Percentiles rank a stretch among this genome's conserved stretches.
Conservation (phyloP, 2,113 vertebrate species). For the Microtus oregoni region DNA sequence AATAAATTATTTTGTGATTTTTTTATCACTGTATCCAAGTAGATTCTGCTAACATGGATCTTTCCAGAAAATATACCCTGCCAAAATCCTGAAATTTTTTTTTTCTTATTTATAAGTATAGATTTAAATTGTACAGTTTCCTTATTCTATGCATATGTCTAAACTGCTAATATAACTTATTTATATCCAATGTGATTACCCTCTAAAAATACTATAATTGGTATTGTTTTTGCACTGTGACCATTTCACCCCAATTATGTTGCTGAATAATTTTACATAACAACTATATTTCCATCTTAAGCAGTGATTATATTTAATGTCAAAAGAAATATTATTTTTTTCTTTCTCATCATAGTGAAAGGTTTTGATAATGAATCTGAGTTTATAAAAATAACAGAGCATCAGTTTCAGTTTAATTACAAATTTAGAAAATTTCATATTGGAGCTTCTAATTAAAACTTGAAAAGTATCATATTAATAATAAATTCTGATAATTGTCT, state of each 20-base stretch:
- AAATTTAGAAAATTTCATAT: constrained; percentile 18
- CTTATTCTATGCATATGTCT: not conserved
- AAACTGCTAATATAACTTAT: not conserved
- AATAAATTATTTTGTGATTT: not conserved
- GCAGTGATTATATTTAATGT: constrained; percentile 29
- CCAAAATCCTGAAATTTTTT: not conserved
- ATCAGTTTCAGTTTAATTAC: constrained; percentile 55
- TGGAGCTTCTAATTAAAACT: constrained; percentile 24
- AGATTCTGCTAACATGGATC: not conserved
- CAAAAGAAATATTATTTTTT: constrained; percentile 47
- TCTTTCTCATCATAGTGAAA: not conserved
- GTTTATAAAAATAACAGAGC: not conserved
- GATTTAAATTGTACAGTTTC: constrained; percentile 9
- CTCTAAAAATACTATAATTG: not conserved
- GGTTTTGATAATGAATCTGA: not conserved
- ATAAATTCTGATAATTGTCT: not conserved
- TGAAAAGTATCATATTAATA: constrained; percentile 30
- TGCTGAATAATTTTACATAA: constrained; percentile 50
- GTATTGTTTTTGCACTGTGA: constrained; percentile 17
- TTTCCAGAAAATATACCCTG: not conserved
- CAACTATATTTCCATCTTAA: constrained; percentile 47
- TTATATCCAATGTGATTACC: not conserved
- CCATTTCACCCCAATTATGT: constrained; percentile 37
- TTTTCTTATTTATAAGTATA: not conserved
- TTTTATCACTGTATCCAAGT: not conserved